Evolutionary conservation across 2,113 vertebrate genomes (phyloP).

Genomic region (Phyllostomus hastatus): DNA sequence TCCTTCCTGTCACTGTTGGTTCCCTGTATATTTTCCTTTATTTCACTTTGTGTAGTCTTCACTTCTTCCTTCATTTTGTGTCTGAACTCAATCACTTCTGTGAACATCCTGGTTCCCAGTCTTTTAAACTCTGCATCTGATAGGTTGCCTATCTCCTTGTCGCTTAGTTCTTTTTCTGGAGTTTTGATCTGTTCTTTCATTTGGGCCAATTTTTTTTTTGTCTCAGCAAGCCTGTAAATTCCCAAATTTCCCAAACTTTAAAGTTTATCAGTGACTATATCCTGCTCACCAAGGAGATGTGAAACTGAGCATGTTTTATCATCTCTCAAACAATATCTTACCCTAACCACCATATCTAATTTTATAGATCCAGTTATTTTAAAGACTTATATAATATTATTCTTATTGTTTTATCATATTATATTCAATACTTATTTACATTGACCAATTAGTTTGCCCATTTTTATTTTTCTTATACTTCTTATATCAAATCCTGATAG

Average conservation of each 20-base stretch:
- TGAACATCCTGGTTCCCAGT: too few species aligned
- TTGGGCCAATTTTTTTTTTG: too few species aligned
- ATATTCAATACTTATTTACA: not conserved
- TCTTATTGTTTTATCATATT: not conserved
- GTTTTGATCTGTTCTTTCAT: too few species aligned
- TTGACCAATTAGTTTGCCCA: not conserved
- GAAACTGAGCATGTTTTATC: not conserved
- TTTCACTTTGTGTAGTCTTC: too few species aligned
- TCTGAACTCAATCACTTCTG: too few species aligned
- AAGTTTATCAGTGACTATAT: not conserved
- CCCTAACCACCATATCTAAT: not conserved
- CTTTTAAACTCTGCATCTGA: too few species aligned
- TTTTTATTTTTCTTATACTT: constrained; percentile 24
- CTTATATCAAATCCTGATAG: not conserved
- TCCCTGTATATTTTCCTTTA: too few species aligned
- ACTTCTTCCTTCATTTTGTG: too few species aligned
- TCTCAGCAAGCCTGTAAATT: too few species aligned
- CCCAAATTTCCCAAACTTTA: not conserved
- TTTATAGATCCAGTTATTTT: not conserved
- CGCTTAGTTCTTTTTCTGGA: too few species aligned
- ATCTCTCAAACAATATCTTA: not conserved
- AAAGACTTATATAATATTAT: not conserved
- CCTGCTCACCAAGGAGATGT: not conserved
- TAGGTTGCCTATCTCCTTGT: too few species aligned
- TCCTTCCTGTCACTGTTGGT: too few species aligned